Evolutionary conservation across 1,140 invertebrate species (phyloP).

Genomic region (Drosophila pachea): DNA sequence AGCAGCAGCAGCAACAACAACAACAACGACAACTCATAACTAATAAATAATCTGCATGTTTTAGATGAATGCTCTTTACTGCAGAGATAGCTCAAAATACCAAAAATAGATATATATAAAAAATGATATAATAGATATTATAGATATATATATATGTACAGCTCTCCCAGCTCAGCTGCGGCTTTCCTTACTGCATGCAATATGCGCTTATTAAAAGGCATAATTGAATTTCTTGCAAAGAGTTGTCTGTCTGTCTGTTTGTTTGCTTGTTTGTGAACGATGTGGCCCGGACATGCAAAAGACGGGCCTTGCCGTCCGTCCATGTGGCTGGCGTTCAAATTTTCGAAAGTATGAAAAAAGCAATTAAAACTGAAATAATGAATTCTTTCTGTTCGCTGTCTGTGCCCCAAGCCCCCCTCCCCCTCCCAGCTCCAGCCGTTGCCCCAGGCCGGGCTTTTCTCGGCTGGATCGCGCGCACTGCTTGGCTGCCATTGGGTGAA

Average conservation of each 20-base stretch:
- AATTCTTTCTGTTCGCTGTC: conserved; percentile 63
- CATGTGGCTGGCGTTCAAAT: conserved; percentile 57
- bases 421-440: conserved; percentile 27
- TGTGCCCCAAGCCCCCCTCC: too few relatives aligned
- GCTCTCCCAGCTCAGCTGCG: neutral
- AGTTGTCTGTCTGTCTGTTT: conserved; percentile 68
- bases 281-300: conserved; percentile 73
- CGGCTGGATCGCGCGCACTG: conserved; percentile 38
- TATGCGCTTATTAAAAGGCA: conserved; percentile 70
- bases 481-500: conserved; percentile 44
- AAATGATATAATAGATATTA: neutral
- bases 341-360: conserved; percentile 77
- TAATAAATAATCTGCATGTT: conserved; percentile 9
- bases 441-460: conserved; percentile 21
- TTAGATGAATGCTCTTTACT: neutral
- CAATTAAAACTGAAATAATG: conserved; percentile 78
- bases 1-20: neutral
- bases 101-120: neutral
- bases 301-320: neutral
- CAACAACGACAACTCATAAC: conserved; percentile 1
- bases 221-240: conserved; percentile 78
- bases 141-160: too few relatives aligned
- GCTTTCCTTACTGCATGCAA: conserved; percentile 19
- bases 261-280: conserved; percentile 69
- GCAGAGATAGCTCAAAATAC: neutral